These are phyloP conservation scores for Galerucella calmariensis DNA, from an alignment of 2,888 invertebrate species.

Conservation along the genomic window DNA sequence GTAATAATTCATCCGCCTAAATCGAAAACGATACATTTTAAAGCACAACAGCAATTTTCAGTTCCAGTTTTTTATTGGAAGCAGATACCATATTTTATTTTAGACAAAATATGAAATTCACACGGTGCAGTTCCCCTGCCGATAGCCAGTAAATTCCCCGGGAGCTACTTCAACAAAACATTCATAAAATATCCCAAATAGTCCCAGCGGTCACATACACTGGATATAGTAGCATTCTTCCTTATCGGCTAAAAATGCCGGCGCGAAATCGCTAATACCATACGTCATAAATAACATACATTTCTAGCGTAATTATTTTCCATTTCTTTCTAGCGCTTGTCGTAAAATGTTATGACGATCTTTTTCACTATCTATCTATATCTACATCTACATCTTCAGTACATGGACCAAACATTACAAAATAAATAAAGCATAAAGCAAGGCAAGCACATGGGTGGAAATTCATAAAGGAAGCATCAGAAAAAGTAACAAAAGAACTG, in stretches of 20 bases:
- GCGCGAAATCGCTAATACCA: slow-evolving; percentile 43
- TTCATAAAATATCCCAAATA: slow-evolving; percentile 47
- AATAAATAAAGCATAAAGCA: too few species aligned
- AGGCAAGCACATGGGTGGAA: too few species aligned
- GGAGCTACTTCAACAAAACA: slow-evolving; percentile 42
- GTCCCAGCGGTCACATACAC: slow-evolving; percentile 44
- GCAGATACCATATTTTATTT: slow-evolving; percentile 36
- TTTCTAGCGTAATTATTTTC: slow-evolving; percentile 30
- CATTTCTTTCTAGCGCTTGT: slow-evolving; percentile 14
- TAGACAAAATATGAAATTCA: slow-evolving; percentile 36
- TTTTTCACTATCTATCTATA: not conserved
- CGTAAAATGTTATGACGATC: not conserved
- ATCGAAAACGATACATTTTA: slow-evolving; percentile 14
- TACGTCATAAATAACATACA: slow-evolving; percentile 38
- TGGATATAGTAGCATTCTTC: slow-evolving; percentile 40
- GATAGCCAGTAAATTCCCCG: slow-evolving; percentile 35
- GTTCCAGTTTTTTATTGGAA: slow-evolving; percentile 22
- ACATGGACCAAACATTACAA: too few species aligned
- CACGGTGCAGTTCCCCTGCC: slow-evolving; percentile 31
- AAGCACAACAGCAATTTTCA: slow-evolving; percentile 19
- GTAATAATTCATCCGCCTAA: not conserved
- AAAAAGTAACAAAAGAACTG: too few species aligned
- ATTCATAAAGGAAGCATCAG: too few species aligned
- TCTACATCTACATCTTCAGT: too few species aligned
- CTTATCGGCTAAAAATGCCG: slow-evolving; percentile 44